Base-by-base conservation (phyloP, 2,113 vertebrate genomes). In the Microtus montanus region DNA sequence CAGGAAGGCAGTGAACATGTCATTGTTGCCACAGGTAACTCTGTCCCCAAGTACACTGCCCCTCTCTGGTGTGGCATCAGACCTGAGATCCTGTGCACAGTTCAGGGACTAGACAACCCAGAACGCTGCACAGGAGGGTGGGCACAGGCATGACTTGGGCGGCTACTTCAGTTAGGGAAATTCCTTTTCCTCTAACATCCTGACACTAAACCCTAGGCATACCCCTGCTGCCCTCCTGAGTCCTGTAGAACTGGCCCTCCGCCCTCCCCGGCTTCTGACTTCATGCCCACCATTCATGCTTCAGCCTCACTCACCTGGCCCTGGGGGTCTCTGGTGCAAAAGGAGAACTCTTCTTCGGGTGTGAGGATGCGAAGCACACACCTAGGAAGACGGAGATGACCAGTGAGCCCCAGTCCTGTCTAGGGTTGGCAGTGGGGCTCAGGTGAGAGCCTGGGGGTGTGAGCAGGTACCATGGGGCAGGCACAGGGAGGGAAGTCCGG, bases 281-380 rank as follows among this genome's bases (percentile, higher is more conserved):
- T 58, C 1, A 5, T n/a, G 11, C 19, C 80, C 49, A 4, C 0
- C 8, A 28, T 15, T 77, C 63, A 1, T 3, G 19, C 14, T 17
- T 49, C 64, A 35, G 5, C n/a, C 63, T 17, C 47, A 61, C 96
- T 93, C 54, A 98, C 98, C 98, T 94, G 97, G 70, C 74, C 49
- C 84, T 97, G 82, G 0, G 89, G 83, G 35, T 98, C 96, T 93
- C 96, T 97, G 91, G 97, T 26, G 1, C 88, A 80, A 33, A 99
- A 96, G 44, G 95, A 79, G 11, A 99, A 96, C 0, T 96, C 96
- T 17, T 98, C 98, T 12, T 99, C 98, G 0, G 98, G 98, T 0
- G 98, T 98, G 11, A 97, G 83, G 66, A 99, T 35, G 0, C 54
- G 78, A 5, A 98, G 35, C 0, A 7, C 1, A 0, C 87, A 28